Percentiles rank a stretch among this genome's conserved stretches.
These are phyloP conservation scores for Accipiter virgatus DNA, from an alignment of 2,113 vertebrate genomes.

Conservation along the genomic window DNA sequence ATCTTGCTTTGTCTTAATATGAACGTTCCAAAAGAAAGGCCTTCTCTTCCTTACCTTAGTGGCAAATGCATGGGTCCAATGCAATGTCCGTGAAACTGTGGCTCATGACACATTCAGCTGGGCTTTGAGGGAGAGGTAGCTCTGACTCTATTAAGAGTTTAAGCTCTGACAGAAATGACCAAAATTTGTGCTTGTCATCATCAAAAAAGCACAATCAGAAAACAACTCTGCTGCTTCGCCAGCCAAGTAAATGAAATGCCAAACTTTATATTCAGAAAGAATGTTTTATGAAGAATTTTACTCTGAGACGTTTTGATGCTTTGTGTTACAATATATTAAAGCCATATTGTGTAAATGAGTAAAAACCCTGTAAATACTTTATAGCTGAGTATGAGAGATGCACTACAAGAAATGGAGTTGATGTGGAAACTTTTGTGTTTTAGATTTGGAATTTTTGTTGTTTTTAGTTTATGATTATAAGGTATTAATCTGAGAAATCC, in stretches of 20 bases:
- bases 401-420: conserved; percentile 13
- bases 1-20: conserved; percentile 35
- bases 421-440: conserved; percentile 3
- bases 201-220: neutral
- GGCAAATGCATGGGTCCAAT: neutral
- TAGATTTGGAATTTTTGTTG: neutral
- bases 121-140: neutral
- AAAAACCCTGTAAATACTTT: conserved; percentile 56
- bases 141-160: neutral
- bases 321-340: conserved; percentile 48
- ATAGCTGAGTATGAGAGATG: neutral
- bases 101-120: neutral
- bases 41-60: neutral
- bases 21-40: neutral
- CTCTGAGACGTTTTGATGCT: conserved; percentile 11
- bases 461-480: neutral
- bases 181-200: conserved; percentile 4
- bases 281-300: conserved; percentile 46
- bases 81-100: neutral
- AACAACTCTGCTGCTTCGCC: neutral
- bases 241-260: neutral
- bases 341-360: conserved; percentile 65
- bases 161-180: conserved; percentile 3
- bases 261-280: conserved; percentile 45
- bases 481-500: neutral